phyloP scores from a whole-genome alignment of 2,888 invertebrate species.

The Platycnemis pennipes region DNA sequence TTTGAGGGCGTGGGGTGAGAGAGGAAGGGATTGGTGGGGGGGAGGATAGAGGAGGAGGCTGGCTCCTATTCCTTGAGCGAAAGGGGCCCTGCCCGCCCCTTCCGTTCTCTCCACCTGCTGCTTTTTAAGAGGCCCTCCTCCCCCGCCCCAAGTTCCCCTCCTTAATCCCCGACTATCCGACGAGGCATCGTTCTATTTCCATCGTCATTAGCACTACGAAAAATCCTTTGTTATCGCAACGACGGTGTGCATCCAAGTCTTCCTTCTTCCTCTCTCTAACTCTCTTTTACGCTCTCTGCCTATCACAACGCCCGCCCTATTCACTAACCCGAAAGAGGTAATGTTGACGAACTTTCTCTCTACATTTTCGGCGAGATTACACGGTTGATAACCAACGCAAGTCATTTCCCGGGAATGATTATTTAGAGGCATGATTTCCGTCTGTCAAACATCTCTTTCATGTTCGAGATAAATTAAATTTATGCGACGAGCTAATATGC shows the following conservation, averaged over 20 bases:
- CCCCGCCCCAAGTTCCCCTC: not conserved
- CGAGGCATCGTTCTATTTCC: slow-evolving; percentile 45
- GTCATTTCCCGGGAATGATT: too few relatives aligned
- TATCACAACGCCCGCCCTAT: too few relatives aligned
- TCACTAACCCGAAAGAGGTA: not conserved
- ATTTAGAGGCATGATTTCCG: too few relatives aligned
- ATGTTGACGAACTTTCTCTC: too few relatives aligned
- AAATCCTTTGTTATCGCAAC: slow-evolving; percentile 47
- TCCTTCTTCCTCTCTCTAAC: not conserved
- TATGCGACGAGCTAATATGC: too few relatives aligned
- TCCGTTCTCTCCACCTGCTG: slow-evolving; percentile 5
- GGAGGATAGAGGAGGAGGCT: not conserved
- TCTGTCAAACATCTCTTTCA: too few relatives aligned
- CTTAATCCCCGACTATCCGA: not conserved
- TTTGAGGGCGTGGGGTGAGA: too few relatives aligned
- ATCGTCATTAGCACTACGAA: slow-evolving; percentile 57
- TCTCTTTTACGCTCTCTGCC: not conserved
- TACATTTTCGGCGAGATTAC: too few relatives aligned
- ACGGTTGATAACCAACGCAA: too few relatives aligned
- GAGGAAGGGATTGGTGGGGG: not conserved
- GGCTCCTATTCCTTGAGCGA: not conserved
- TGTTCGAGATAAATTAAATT: too few relatives aligned
- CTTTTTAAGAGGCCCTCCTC: not conserved
- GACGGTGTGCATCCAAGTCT: not conserved
- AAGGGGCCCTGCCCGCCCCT: not conserved